These are phyloP conservation scores for Drosophila subquinaria DNA, from an alignment of 2,888 invertebrate species.

Conservation along the genomic window DNA sequence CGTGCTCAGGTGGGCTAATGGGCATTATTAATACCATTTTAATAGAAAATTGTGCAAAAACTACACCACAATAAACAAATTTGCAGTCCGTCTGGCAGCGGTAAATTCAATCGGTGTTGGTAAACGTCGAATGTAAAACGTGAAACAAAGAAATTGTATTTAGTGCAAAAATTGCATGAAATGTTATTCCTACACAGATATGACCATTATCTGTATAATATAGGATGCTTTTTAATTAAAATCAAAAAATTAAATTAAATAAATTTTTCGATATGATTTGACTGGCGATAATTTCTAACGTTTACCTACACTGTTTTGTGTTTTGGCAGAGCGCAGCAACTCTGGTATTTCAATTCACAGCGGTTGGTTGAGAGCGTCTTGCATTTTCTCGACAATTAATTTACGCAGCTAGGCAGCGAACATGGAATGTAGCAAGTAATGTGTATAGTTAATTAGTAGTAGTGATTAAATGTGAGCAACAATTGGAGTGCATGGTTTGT, in stretches of 20 bases:
- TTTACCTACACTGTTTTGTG: slow-evolving; percentile 37
- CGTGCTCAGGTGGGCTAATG: slow-evolving; percentile 81
- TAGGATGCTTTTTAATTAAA: neutral
- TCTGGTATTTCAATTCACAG: slow-evolving; percentile 64
- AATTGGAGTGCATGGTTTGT: slow-evolving; percentile 30
- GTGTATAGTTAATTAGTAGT: neutral
- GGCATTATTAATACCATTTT: slow-evolving; percentile 83
- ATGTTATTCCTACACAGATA: neutral
- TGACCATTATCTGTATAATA: neutral
- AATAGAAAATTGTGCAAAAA: slow-evolving; percentile 57
- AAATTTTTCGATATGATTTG: neutral
- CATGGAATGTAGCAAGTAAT: slow-evolving; percentile 26
- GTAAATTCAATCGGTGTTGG: slow-evolving; percentile 40
- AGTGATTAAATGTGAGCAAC: slow-evolving; percentile 10
- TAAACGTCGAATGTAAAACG: slow-evolving; percentile 10
- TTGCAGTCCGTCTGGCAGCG: slow-evolving; percentile 58
- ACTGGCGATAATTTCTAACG: slow-evolving; percentile 1
- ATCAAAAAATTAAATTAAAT: neutral
- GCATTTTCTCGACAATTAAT: slow-evolving; percentile 30
- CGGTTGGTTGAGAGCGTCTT: slow-evolving; percentile 58
- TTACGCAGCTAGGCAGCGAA: slow-evolving; percentile 20
- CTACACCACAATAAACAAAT: slow-evolving; percentile 45
- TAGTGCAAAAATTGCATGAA: neutral
- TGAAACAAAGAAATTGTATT: neutral
- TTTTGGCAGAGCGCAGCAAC: slow-evolving; percentile 39